Base-by-base conservation (phyloP, 2,888 invertebrate genomes). In the Dolomedes plantarius region DNA sequence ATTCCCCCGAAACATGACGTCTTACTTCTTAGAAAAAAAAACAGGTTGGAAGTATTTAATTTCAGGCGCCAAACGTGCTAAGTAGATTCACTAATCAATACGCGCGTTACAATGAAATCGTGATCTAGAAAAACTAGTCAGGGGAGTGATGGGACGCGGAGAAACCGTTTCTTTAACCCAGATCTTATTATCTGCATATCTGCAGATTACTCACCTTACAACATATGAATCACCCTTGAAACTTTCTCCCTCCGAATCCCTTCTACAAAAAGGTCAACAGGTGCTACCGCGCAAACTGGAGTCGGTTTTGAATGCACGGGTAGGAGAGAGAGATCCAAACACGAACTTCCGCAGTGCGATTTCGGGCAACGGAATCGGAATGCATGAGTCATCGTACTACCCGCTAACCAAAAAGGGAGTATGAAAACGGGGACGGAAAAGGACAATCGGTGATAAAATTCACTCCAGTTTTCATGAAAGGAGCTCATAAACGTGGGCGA, bases 331-430 rank as follows among this genome's bases (percentile, higher is more conserved):
- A 28, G 16, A 28, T 27, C 13, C 41, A 39, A 79, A 79, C 79
- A 72, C 56, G 62, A n/a, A 80, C 73, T 80, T 80, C 80, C 80
- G 80, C 23, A 23, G 62, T 32, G 16, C 32, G 3, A n/a, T n/a
- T n/a, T 56, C 23, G 27, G 23, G 31, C 65, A 73, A 64, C 36
- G 73, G 67, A 80, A 65, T 31, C 23, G 29, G 36, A 36, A 3
- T 16, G 67, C 29, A 19, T 73, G 80, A 73, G 80, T 73, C 72
- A 80, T 39, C 56, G 56, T 19, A 13, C 28, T 23, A 16, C 19
- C 56, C 56, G 56, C 1, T 56, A 5, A 56, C 56, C 16, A 23
- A n/a, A 41, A 11, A 29, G 31, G 23, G 56, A n/a, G 36, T 7
- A 36, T 16, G 7, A 23, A n/a, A 50, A 16, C 28, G 36, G 23